Base-by-base conservation (phyloP, 1,140 invertebrate species). In the Hestina assimilis region DNA sequence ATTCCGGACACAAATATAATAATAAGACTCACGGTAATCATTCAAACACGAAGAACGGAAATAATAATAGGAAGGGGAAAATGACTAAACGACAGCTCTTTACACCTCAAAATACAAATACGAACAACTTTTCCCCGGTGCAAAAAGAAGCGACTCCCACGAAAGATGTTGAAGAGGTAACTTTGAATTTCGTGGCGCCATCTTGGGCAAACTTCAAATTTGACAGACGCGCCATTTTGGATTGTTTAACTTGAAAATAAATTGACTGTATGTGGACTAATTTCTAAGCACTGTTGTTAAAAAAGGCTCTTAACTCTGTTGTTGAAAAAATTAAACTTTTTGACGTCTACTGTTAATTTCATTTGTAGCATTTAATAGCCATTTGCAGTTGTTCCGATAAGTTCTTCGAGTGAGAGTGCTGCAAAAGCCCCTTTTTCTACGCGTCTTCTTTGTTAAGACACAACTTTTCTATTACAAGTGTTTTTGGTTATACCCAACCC, bases 151-250 rank as follows among this genome's bases (percentile, higher is more conserved):
- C 51, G 5, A 72, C 66, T 59, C 64, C 71, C 1, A 59, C 35
- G 0, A 59, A 66, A n/a, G 63, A 71, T 14, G 41, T 45, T 7
- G 70, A 75, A 33, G 57, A 67, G 11, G 61, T 47, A 19, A 26
- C 28, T 4, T 75, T 75, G 4, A 81, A 83, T 48, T 91, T 91
- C 46, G 82, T 86, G 40, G 90, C 91, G 2, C 89, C 90, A 7
- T 91, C 90, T 7, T 92, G 91, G 91, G 75, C 89, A 1, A 90
- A 91, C 69, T 92, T 92, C 64, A 92, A 90, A 66, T 92, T 91
- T 72, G 89, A 92, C 61, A 81, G 70, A 58, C 84, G 82, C 42
- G 91, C 90, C 8, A 91, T 92, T 17, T 75, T 91, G 48, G 89
- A 91, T 23, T 91, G 90, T 63, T 82, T 88, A 14, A 83, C 75